Conservation (phyloP, 2,888 invertebrate species). For the Exephanes ischioxanthus region DNA sequence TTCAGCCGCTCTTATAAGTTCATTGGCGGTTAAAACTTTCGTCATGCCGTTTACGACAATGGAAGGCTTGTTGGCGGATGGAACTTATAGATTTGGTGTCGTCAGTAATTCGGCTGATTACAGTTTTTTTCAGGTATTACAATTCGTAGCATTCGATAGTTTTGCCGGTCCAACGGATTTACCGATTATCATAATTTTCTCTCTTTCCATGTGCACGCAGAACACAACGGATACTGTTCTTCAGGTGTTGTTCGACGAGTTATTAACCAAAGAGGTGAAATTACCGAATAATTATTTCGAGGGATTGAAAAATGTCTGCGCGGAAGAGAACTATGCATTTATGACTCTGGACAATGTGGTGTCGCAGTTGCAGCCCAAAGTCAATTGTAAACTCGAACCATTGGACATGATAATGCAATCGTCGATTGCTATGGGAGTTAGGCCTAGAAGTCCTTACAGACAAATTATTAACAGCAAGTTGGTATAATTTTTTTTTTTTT, state of each 20-base stretch:
- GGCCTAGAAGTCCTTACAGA: conserved; percentile 78
- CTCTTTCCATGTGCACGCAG: conserved; percentile 64
- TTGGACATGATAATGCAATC: conserved; percentile 80
- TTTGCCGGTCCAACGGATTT: too few species aligned
- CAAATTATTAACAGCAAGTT: conserved; percentile 82
- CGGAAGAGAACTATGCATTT: conserved; percentile 80
- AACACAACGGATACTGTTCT: conserved; percentile 79
- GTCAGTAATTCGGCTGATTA: conserved; percentile 80
- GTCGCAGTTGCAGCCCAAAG: conserved; percentile 74
- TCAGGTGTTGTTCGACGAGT: conserved; percentile 75
- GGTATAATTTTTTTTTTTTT: conserved; percentile 36
- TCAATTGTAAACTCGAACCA: conserved; percentile 79
- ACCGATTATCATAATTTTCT: background rate
- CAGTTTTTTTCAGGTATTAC: conserved; percentile 78
- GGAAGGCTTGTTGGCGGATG: conserved; percentile 81
- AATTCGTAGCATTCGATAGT: background rate
- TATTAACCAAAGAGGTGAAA: conserved; percentile 72
- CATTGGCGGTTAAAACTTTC: conserved; percentile 80
- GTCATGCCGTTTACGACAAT: conserved; percentile 83
- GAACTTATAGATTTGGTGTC: conserved; percentile 80
- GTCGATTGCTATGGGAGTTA: conserved; percentile 81
- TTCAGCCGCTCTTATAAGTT: conserved; percentile 82
- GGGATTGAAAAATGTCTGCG: conserved; percentile 79
- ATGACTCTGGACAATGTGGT: conserved; percentile 81
- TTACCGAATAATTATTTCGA: conserved; percentile 79